Base-by-base conservation (phyloP, 37 sponge, comb jelly and placozoan genomes). In the Cliona cf. orientalis region DNA sequence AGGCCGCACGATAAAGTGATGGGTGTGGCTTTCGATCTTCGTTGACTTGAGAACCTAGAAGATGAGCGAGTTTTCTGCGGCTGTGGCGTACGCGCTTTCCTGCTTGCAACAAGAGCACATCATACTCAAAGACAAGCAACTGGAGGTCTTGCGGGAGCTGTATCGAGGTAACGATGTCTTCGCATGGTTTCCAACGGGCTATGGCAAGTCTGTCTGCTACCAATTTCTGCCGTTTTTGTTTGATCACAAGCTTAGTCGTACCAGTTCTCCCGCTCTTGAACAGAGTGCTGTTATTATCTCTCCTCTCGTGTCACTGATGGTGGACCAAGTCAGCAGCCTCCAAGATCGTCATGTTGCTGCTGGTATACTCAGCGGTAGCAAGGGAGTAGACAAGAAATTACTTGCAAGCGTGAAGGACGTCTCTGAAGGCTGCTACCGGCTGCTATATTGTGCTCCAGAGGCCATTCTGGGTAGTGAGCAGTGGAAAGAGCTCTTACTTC, bases 401-500 rank as follows among this genome's bases (percentile, higher is more conserved):
- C 66, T 62, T 12, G 64, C 64, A 7, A 25, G n/a, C n/a, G n/a
- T n/a, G n/a, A n/a, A n/a, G n/a, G n/a, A n/a, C n/a, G n/a, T n/a
- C n/a, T n/a, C n/a, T n/a, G n/a, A n/a, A n/a, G n/a, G n/a, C n/a
- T 31, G 56, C n/a, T 74, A 56, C 39, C 29, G 57, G 23, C 55
- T 74, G 31, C 58, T 80, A 41, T 80, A 35, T 56, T 28, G 72
- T 80, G 70, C 82, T 42, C 82, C 82, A 35, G 82, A 80, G 43
- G 82, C 82, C 82, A 68, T 80, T 36, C 2, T 80, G 2, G 82
- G 71, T 46, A 28, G 22, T 23, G 59, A 71, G 53, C 74, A 74
- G 58, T 46, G 34, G 36, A 49, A 42, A 45, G 55, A 78, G 35
- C 17, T 80, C 3, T 56, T 80, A n/a, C n/a, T 70, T 1, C n/a